phyloP scores from a whole-genome alignment of 2,113 vertebrate species.

The Caracal caracal region DNA sequence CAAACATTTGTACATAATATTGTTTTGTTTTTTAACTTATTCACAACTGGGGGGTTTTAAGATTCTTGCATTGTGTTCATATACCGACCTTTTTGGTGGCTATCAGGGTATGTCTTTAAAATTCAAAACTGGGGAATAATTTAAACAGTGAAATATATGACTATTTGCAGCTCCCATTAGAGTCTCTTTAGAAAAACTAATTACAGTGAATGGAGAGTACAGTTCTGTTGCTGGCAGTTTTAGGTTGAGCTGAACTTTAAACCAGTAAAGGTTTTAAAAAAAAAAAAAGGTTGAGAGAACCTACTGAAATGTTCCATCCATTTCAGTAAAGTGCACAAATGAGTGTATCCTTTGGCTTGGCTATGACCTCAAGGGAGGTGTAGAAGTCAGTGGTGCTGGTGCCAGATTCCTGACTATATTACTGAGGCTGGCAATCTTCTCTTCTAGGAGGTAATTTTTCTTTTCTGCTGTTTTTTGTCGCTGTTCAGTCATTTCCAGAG shows the following conservation, averaged over 20 bases:
- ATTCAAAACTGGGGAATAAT: conserved; percentile 54
- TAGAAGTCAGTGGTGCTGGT: conserved; percentile 83
- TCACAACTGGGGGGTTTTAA: conserved; percentile 37
- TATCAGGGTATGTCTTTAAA: background rate
- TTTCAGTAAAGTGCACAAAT: conserved; percentile 80
- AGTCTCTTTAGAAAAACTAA: conserved; percentile 62
- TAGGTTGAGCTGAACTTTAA: conserved; percentile 48
- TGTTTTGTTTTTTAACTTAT: background rate
- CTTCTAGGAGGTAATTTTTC: conserved; percentile 95
- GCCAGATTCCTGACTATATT: conserved; percentile 93
- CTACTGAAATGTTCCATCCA: conserved; percentile 67
- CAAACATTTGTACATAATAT: background rate
- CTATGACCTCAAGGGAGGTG: conserved; percentile 84
- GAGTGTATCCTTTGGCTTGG: conserved; percentile 54
- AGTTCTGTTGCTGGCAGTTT: conserved; percentile 62
- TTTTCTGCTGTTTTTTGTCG: conserved; percentile 92
- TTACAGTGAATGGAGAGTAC: conserved; percentile 30
- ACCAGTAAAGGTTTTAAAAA: background rate
- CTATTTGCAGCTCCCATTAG: background rate
- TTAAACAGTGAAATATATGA: background rate
- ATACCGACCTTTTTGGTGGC: conserved; percentile 3
- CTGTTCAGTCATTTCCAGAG: conserved; percentile 92
- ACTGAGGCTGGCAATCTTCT: conserved; percentile 95
- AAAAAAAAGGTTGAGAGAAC: background rate
- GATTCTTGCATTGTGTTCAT: conserved; percentile 43